phyloP scores from a whole-genome alignment of 92 coral and sea anemone species.

The Palythoa heliodiscus region DNA sequence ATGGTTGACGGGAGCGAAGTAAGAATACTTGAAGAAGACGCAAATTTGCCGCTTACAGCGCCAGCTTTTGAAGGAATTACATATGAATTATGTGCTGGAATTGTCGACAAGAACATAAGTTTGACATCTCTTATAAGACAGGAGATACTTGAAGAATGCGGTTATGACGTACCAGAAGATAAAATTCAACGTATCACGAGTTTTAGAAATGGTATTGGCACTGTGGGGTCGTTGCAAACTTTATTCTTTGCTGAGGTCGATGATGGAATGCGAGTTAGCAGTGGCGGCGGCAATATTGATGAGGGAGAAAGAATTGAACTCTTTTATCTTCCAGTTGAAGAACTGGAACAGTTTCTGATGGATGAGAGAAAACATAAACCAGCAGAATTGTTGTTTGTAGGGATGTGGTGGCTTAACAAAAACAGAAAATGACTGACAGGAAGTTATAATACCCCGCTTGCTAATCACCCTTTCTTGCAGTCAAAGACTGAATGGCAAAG shows the following conservation, averaged over 20 bases:
- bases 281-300: slow-evolving; percentile 84
- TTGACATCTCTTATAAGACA: slow-evolving; percentile 73
- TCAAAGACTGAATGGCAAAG: no score
- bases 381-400: slow-evolving; percentile 82
- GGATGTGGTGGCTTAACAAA: slow-evolving; percentile 89
- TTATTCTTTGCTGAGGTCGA: slow-evolving; percentile 84
- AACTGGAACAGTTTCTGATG: slow-evolving; percentile 79
- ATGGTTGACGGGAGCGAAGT: slow-evolving; percentile 51
- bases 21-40: slow-evolving; percentile 67
- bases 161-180: slow-evolving; percentile 93
- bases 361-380: slow-evolving; percentile 82
- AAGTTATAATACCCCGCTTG: no score
- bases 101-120: slow-evolving; percentile 81
- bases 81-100: slow-evolving; percentile 97
- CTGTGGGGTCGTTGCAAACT: slow-evolving; percentile 80
- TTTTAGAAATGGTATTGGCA: slow-evolving; percentile 80
- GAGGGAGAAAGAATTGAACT: slow-evolving; percentile 97
- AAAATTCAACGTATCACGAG: slow-evolving; percentile 71
- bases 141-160: slow-evolving; percentile 96
- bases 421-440: slow-evolving; percentile 27
- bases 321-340: slow-evolving; percentile 80
- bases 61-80: slow-evolving; percentile 81
- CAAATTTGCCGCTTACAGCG: slow-evolving; percentile 65
- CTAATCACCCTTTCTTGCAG: no score
- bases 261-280: slow-evolving; percentile 77